These are phyloP conservation scores for Hydrophis major DNA, from an alignment of 2,797 vertebrate genomes.

Conservation along the genomic window DNA sequence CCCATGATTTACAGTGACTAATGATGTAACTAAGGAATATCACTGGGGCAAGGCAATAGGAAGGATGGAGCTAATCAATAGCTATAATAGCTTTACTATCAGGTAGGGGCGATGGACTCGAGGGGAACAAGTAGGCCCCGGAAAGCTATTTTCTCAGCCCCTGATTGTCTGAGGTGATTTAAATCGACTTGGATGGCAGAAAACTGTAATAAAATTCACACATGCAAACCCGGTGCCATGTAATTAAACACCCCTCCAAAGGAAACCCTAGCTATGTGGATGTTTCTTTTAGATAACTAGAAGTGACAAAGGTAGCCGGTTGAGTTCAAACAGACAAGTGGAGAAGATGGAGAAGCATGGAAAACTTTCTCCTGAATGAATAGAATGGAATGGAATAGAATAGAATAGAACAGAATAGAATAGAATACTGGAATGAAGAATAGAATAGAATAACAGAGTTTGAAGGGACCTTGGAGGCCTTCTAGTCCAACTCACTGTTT, in stretches of 20 bases:
- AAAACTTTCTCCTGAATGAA: no score
- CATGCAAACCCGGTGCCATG: neutral
- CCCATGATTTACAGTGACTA: slow-evolving; percentile 50
- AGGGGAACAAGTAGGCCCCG: neutral
- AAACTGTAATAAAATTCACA: neutral
- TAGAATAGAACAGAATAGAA: no score
- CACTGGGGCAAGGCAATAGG: slow-evolving; percentile 38
- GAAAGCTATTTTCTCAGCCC: slow-evolving; percentile 28
- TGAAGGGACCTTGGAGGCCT: no score
- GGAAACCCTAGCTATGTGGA: neutral
- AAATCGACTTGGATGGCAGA: slow-evolving; percentile 11
- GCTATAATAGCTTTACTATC: slow-evolving; percentile 37
- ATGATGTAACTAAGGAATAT: slow-evolving; percentile 43
- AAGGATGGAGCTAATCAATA: slow-evolving; percentile 46
- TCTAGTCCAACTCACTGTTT: no score
- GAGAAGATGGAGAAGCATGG: no score
- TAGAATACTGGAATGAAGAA: no score
- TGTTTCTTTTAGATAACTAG: neutral
- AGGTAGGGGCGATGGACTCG: slow-evolving; percentile 2
- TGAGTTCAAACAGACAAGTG: neutral
- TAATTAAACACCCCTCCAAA: slow-evolving; percentile 5
- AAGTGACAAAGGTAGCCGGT: neutral
- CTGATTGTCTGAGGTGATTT: slow-evolving; percentile 18
- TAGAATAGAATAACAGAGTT: no score
- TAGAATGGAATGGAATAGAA: no score